phyloP scores from a whole-genome alignment of 1,140 invertebrate genomes.

The Hycleus cichorii region DNA sequence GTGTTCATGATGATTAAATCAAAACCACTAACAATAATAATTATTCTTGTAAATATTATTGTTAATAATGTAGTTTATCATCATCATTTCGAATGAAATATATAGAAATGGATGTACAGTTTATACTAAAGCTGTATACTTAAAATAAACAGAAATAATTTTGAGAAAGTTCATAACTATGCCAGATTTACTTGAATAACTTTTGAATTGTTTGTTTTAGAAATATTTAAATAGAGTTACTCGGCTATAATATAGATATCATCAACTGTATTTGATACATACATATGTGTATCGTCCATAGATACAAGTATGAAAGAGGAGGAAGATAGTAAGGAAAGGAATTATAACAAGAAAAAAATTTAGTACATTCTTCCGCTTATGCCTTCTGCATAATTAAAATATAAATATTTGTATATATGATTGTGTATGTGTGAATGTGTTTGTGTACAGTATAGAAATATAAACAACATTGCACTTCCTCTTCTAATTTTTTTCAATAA shows the following conservation, averaged over 20 bases:
- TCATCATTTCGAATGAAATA: conserved; percentile 10
- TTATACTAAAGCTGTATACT: conserved; percentile 15
- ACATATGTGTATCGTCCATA: conserved; percentile 2
- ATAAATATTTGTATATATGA: conserved; percentile 17
- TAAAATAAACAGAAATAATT: conserved; percentile 19
- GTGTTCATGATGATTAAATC: too few relatives aligned
- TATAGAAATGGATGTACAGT: conserved; percentile 4
- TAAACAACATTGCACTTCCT: conserved; percentile 7
- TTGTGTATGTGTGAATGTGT: conserved; percentile 10
- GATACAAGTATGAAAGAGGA: too few relatives aligned
- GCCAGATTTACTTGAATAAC: conserved; percentile 19
- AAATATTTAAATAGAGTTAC: conserved; percentile 17
- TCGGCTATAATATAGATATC: background rate
- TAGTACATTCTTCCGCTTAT: conserved; percentile 19
- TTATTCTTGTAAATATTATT: conserved; percentile 15
- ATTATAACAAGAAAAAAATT: conserved; percentile 5
- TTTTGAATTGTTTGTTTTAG: conserved; percentile 13
- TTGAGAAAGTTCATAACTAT: conserved; percentile 16
- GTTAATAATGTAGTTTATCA: conserved; percentile 11
- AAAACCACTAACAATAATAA: too few relatives aligned
- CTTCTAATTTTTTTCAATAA: conserved; percentile 2
- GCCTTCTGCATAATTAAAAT: conserved; percentile 12
- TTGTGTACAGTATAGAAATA: background rate
- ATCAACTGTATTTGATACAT: background rate
- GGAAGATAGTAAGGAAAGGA: too few relatives aligned